phyloP scores from a whole-genome alignment of 1,140 invertebrate genomes.

The Marisa cornuarietis region DNA sequence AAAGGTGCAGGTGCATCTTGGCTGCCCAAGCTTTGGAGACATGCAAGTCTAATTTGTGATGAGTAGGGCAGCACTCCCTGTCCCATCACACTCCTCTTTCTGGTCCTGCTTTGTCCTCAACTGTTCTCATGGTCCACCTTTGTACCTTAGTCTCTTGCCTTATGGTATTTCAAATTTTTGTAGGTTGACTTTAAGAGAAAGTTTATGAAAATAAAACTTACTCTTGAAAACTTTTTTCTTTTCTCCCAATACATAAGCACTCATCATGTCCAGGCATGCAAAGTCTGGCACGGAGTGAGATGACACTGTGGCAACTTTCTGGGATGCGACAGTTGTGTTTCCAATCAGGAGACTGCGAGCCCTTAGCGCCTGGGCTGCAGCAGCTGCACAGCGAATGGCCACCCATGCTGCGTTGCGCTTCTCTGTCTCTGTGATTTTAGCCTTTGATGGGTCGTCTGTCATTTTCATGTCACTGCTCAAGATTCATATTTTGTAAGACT shows the following conservation, averaged over 20 bases:
- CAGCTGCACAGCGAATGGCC: slow-evolving; percentile 59
- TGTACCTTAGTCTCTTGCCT: no score
- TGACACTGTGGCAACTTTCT: slow-evolving; percentile 41
- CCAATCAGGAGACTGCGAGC: slow-evolving; percentile 49
- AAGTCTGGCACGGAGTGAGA: slow-evolving; percentile 57
- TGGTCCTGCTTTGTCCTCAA: no score
- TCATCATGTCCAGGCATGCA: slow-evolving; percentile 57
- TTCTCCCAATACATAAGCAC: slow-evolving; percentile 59
- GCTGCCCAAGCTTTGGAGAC: no score
- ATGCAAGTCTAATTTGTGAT: no score
- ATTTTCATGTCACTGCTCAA: slow-evolving; percentile 12
- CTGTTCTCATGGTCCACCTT: no score
- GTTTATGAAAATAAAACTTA: slow-evolving; percentile 30
- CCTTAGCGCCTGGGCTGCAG: slow-evolving; percentile 50
- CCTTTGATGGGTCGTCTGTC: slow-evolving; percentile 29
- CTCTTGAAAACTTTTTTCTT: slow-evolving; percentile 64
- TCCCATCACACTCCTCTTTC: no score
- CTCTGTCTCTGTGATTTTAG: slow-evolving; percentile 40
- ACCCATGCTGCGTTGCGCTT: slow-evolving; percentile 55
- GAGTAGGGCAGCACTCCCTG: no score
- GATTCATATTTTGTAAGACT: no score
- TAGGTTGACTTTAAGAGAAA: no score
- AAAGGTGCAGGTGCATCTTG: no score
- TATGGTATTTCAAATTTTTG: no score
- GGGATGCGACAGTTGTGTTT: slow-evolving; percentile 47